Conservation (phyloP, 2,888 invertebrate genomes). For the Amiota communis region DNA sequence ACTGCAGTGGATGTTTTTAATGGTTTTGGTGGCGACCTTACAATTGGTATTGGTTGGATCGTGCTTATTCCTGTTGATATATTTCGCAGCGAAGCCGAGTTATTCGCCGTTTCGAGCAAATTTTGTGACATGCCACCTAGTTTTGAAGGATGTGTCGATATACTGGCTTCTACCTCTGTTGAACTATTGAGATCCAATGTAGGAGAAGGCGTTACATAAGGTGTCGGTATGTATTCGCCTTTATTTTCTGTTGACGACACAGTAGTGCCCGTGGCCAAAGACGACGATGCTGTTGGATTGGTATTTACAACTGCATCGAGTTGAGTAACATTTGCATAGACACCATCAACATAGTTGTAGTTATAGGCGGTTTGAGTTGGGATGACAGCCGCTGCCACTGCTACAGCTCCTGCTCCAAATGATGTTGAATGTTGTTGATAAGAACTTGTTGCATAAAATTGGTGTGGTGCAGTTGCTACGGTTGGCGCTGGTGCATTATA, state of each 20-base stretch:
- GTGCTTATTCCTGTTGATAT: conserved; percentile 44
- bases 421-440: conserved; percentile 17
- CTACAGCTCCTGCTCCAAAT: conserved; percentile 31
- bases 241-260: neutral
- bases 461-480: conserved; percentile 34
- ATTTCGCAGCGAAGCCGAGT: conserved; percentile 48
- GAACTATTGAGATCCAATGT: conserved; percentile 70
- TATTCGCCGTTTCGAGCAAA: conserved; percentile 56
- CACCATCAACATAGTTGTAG: conserved; percentile 24
- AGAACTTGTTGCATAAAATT: conserved; percentile 30
- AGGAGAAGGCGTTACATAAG: conserved; percentile 71
- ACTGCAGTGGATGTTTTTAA: neutral
- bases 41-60: neutral
- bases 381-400: neutral
- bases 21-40: neutral
- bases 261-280: neutral
- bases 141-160: conserved; percentile 47
- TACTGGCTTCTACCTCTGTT: conserved; percentile 64
- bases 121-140: conserved; percentile 58
- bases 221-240: conserved; percentile 62
- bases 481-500: conserved; percentile 42
- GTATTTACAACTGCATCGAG: conserved; percentile 7
- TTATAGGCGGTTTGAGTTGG: conserved; percentile 29
- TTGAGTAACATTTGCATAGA: conserved; percentile 15
- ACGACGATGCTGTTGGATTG: conserved; percentile 19